These are phyloP conservation scores for Pteronotus mesoamericanus DNA, from an alignment of 2,797 vertebrate species.

Conservation along the genomic window DNA sequence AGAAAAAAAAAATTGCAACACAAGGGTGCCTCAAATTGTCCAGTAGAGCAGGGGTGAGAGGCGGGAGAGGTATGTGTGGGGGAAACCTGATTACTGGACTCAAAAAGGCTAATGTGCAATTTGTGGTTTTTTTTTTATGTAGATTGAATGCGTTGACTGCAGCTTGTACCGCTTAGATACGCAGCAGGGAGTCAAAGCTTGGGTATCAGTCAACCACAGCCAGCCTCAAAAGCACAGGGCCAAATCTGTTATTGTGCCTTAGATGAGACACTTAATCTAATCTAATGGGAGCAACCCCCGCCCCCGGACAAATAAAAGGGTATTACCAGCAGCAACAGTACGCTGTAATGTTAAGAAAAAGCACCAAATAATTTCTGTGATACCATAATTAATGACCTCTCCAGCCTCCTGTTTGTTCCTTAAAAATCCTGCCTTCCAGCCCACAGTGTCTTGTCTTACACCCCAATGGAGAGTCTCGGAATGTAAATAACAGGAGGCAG, in stretches of 20 bases:
- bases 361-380: conserved; percentile 75
- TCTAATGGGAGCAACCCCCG: conserved; percentile 82
- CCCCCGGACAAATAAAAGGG: conserved; percentile 81
- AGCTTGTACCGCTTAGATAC: conserved; percentile 84
- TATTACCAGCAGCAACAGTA: conserved; percentile 80
- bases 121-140: conserved; percentile 87
- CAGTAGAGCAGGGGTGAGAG: conserved; percentile 56
- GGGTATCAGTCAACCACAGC: conserved; percentile 87
- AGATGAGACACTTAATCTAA: conserved; percentile 85
- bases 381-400: conserved; percentile 78
- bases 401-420: conserved; percentile 70
- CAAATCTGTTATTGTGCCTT: conserved; percentile 84
- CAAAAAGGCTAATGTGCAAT: conserved; percentile 83
- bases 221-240: conserved; percentile 83
- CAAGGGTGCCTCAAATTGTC: conserved; percentile 63
- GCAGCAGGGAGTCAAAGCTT: conserved; percentile 85
- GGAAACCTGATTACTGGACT: conserved; percentile 80
- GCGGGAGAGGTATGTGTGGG: not conserved
- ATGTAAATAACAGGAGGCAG: not conserved
- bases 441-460: not conserved
- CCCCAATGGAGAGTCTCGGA: not conserved
- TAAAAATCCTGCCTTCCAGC: conserved; percentile 58
- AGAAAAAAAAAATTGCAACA: conserved; percentile 59
- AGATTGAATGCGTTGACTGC: conserved; percentile 86
- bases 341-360: conserved; percentile 76